These are phyloP conservation scores for Papilio aristodemus DNA, from an alignment of 1,140 invertebrate genomes.

Conservation along the genomic window DNA sequence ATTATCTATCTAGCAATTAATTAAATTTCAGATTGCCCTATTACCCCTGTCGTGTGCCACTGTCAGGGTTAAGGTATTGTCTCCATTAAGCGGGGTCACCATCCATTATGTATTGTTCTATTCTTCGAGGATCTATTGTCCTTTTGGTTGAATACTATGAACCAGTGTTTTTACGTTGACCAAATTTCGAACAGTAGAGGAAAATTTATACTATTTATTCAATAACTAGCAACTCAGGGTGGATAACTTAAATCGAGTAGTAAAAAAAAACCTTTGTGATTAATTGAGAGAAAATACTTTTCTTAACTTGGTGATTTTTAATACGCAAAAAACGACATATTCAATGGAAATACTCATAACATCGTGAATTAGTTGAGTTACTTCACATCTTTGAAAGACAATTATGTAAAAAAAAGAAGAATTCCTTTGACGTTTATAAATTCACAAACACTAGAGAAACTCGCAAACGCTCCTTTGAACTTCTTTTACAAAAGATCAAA, in stretches of 20 bases:
- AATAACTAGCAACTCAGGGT: neutral
- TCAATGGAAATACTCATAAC: neutral
- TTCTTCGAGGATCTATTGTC: neutral
- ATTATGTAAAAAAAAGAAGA: neutral
- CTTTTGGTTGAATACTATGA: neutral
- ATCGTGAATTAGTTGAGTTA: too few relatives aligned
- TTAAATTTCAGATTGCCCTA: neutral
- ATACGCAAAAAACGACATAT: neutral
- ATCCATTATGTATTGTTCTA: slow-evolving; percentile 5
- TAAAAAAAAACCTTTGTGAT: too few relatives aligned
- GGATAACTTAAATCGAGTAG: neutral
- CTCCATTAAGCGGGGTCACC: neutral
- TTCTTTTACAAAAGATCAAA: slow-evolving; percentile 13
- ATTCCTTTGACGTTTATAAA: neutral
- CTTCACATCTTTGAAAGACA: slow-evolving; percentile 1
- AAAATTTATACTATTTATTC: too few relatives aligned
- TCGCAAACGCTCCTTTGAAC: slow-evolving; percentile 2
- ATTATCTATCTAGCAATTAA: slow-evolving; percentile 24
- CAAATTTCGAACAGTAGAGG: neutral
- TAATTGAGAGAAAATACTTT: too few relatives aligned
- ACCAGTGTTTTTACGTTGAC: neutral
- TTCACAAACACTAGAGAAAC: slow-evolving; percentile 12
- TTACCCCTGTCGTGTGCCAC: neutral
- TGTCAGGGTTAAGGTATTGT: neutral
- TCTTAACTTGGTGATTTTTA: too few relatives aligned